These are phyloP conservation scores for Bovichtus variegatus DNA, from an alignment of 2,797 vertebrate genomes.

Conservation along the genomic window DNA sequence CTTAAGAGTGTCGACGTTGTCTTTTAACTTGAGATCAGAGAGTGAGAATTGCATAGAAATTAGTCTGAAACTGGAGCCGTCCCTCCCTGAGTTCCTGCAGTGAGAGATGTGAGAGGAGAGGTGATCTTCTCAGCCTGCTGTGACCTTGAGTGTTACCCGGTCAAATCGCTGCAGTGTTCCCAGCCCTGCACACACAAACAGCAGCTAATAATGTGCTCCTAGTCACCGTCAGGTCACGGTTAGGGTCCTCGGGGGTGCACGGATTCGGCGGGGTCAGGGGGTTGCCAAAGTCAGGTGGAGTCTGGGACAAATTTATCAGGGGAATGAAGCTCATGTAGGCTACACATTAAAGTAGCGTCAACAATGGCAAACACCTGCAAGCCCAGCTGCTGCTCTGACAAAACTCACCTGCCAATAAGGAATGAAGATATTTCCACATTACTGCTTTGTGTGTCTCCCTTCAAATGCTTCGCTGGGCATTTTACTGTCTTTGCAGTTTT, in stretches of 20 bases:
- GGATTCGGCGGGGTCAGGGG: constrained; percentile 79
- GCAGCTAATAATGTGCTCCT: constrained; percentile 57
- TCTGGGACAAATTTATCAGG: constrained; percentile 86
- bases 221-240: constrained; percentile 73
- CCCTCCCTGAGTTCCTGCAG: constrained; percentile 46
- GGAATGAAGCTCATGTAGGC: constrained; percentile 83
- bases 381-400: constrained; percentile 82
- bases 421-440: constrained; percentile 56
- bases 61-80: constrained; percentile 52
- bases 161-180: constrained; percentile 47
- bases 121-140: constrained; percentile 44
- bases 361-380: constrained; percentile 84
- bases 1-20: constrained; percentile 69
- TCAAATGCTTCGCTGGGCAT: constrained; percentile 47
- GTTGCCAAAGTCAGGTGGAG: constrained; percentile 85
- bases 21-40: constrained; percentile 82
- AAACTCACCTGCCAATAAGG: constrained; percentile 80
- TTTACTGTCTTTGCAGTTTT: constrained; percentile 42
- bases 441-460: constrained; percentile 19
- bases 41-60: constrained; percentile 72
- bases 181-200: constrained; percentile 43
- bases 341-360: constrained; percentile 87
- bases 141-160: constrained; percentile 49
- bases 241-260: constrained; percentile 77
- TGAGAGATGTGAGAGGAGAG: constrained; percentile 58